Conservation (phyloP, 2,797 vertebrate species). For the Sebastes trivittatus region DNA sequence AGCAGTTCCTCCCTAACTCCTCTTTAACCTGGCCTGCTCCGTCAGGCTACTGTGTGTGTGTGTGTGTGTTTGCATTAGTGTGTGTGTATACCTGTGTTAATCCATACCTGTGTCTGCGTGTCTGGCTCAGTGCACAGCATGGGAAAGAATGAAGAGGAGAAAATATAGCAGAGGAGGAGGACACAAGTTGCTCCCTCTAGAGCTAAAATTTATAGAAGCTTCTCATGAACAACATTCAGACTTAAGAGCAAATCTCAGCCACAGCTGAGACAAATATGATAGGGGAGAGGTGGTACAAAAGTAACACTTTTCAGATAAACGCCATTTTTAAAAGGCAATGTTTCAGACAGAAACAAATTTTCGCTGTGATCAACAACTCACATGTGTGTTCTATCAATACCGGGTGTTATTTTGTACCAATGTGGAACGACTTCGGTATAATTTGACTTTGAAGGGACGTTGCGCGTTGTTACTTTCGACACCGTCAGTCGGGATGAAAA, state of each 20-base stretch:
- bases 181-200: neutral
- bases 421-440: too few species aligned
- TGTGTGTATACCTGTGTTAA: conserved; percentile 33
- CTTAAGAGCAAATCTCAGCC: neutral
- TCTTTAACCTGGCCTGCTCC: conserved; percentile 60
- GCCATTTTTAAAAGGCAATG: too few species aligned
- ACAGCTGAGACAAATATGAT: neutral
- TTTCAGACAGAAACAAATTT: too few species aligned
- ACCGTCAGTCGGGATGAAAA: too few species aligned
- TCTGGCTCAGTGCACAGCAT: conserved; percentile 9
- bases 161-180: neutral
- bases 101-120: conserved; percentile 47
- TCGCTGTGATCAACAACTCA: too few species aligned
- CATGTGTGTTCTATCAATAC: too few species aligned
- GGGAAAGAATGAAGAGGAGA: conserved; percentile 14
- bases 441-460: too few species aligned
- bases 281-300: too few species aligned
- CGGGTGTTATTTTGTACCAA: too few species aligned
- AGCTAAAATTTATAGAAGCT: neutral
- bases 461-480: too few species aligned
- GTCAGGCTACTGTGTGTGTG: conserved; percentile 65
- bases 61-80: neutral
- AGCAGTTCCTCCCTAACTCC: conserved; percentile 47
- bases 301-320: too few species aligned
- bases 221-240: neutral